These are phyloP conservation scores for Gymnocephalus cernua DNA, from an alignment of 2,113 vertebrate species.

Conservation along the genomic window DNA sequence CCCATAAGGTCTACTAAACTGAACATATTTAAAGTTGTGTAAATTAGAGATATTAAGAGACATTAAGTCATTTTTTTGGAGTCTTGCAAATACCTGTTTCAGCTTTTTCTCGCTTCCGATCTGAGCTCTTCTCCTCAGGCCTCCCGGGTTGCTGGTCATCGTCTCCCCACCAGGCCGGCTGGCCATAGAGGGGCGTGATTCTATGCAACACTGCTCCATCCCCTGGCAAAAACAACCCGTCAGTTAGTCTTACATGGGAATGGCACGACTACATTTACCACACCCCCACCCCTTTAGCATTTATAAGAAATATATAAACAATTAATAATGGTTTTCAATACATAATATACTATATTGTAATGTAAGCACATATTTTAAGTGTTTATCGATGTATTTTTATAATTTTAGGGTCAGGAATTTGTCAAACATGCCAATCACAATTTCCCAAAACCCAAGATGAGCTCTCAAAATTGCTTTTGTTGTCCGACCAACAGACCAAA, in stretches of 20 bases:
- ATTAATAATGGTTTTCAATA: neutral
- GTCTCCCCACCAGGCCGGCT: constrained; percentile 98
- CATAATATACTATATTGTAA: neutral
- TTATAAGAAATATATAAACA: neutral
- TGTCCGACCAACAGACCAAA: neutral
- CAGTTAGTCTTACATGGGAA: neutral
- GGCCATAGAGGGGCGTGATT: constrained; percentile 95
- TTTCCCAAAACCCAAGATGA: neutral
- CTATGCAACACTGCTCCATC: constrained; percentile 89
- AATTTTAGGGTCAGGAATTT: neutral
- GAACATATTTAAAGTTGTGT: neutral
- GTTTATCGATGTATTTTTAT: neutral
- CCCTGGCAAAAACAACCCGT: constrained; percentile 49
- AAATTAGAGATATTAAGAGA: neutral
- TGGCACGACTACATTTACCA: neutral
- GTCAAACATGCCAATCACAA: neutral
- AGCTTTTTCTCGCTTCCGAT: constrained; percentile 82
- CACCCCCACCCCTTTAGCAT: neutral
- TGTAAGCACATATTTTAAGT: neutral
- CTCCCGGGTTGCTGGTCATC: constrained; percentile 87
- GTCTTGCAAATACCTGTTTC: constrained; percentile 78
- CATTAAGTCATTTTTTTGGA: neutral
- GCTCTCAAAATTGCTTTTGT: neutral
- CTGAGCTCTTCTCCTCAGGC: constrained; percentile 85
- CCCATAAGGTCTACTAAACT: neutral